Evolutionary conservation across 2,113 vertebrate species (phyloP), one percentile per base, ranked within the genome.

Genomic region (Siniperca knerii): DNA sequence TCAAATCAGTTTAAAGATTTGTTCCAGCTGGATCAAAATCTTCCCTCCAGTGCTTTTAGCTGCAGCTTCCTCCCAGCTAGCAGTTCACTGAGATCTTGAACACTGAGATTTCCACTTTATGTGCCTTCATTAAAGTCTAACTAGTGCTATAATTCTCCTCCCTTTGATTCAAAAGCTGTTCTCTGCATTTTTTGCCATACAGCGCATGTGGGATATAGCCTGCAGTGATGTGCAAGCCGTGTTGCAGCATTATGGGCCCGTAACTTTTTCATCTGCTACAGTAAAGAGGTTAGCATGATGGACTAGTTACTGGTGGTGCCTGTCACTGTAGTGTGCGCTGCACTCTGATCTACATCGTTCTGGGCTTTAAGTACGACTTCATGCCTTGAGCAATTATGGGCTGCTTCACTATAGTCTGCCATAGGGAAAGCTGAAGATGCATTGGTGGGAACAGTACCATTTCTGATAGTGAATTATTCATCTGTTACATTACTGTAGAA

Each of bases 381-480:
- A 85, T 78, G 82, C 83, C 83, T 73, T 75, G 82, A 91, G 83
- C 91, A 92, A 92, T 94, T 92, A 94, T 44, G 48, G 77, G 72
- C 81, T 42, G 83, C 89, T 73, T 76, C 67, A 54, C 83, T 65
- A 44, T 71, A 71, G 84, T 84, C 83, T 75, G 81, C 82, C 40
- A 54, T 75, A 77, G 77, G 85, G 81, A 81, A 54, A 70, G 64
- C 69, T 75, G 75, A 75, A 75, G 84, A 88, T 87, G 74, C 87
- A 90, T 91, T 83, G 70, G 85, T 61, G 79, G 79, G 77, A 90
- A 73, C 83, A 80, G 83, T 67, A 68, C 78, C 46, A 11, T 93
- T 94, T 89, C 88, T 85, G 77, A 85, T 79, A 2, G 81, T 95
- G 90, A 95, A 95, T 94, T 90, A 94, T 95, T 93, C 86, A 95